phyloP scores from a whole-genome alignment of 2,113 vertebrate genomes.

The Dryoscopus gambensis region DNA sequence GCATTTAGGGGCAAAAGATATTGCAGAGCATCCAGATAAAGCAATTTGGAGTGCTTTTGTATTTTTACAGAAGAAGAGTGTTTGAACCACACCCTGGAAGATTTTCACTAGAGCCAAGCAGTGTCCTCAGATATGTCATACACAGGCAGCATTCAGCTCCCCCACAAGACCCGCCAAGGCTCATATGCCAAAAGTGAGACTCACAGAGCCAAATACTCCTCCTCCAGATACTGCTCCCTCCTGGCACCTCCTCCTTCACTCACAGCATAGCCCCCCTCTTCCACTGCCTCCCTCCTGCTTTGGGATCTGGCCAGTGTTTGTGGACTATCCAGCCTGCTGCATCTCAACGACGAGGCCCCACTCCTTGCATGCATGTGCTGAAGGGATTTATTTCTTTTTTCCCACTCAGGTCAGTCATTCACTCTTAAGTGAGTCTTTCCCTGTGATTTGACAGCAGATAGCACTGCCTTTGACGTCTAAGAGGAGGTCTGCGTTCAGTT shows the following conservation, averaged over 20 bases:
- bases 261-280: neutral
- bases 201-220: neutral
- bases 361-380: neutral
- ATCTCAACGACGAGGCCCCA: rapidly evolving
- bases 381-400: neutral
- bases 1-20: neutral
- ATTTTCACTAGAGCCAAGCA: neutral
- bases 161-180: neutral
- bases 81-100: neutral
- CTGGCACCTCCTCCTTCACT: neutral
- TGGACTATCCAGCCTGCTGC: neutral
- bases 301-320: neutral
- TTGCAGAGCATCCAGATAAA: neutral
- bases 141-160: neutral
- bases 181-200: neutral
- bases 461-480: neutral
- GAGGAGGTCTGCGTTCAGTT: neutral
- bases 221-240: neutral
- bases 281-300: neutral
- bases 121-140: neutral
- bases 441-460: neutral
- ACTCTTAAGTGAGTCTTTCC: neutral
- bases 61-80: neutral
- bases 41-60: neutral
- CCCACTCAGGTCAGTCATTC: neutral